phyloP scores from a whole-genome alignment of 2,113 vertebrate species.

The Potamarius usumacintae region DNA sequence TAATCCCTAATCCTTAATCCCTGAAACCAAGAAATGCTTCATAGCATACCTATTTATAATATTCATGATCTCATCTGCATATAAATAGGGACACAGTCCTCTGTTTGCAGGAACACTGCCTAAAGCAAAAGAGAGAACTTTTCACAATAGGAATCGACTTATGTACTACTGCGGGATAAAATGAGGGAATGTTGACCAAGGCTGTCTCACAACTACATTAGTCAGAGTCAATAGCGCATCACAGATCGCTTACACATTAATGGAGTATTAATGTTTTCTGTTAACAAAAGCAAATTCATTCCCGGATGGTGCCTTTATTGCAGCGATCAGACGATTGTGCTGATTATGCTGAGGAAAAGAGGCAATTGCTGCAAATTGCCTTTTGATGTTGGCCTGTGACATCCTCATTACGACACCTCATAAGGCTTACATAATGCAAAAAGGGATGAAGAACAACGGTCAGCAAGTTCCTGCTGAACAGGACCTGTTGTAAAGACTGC shows the following conservation, averaged over 20 bases:
- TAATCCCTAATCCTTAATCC: background rate
- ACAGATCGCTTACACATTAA: constrained; percentile 31
- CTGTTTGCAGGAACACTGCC: background rate
- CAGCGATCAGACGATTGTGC: constrained; percentile 4
- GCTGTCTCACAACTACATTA: constrained; percentile 3
- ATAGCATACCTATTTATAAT: background rate
- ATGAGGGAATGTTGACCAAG: constrained; percentile 11
- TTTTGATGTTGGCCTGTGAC: constrained; percentile 26
- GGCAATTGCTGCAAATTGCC: constrained; percentile 22
- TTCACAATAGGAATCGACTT: background rate
- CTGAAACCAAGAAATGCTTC: background rate
- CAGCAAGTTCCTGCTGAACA: background rate
- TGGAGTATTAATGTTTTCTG: constrained; percentile 31
- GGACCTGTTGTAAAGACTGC: background rate
- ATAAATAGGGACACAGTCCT: background rate
- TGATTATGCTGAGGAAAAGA: constrained; percentile 22
- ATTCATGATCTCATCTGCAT: constrained; percentile 25
- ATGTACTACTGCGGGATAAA: background rate
- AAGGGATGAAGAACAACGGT: background rate
- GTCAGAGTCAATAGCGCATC: constrained; percentile 29
- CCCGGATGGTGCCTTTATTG: constrained; percentile 14
- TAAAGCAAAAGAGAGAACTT: background rate
- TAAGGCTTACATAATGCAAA: background rate
- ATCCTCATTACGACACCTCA: constrained; percentile 8
- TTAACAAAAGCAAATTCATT: constrained; percentile 35